Evolutionary conservation across 1,140 invertebrate genomes (phyloP).

Genomic region (Acyrthosiphon pisum): DNA sequence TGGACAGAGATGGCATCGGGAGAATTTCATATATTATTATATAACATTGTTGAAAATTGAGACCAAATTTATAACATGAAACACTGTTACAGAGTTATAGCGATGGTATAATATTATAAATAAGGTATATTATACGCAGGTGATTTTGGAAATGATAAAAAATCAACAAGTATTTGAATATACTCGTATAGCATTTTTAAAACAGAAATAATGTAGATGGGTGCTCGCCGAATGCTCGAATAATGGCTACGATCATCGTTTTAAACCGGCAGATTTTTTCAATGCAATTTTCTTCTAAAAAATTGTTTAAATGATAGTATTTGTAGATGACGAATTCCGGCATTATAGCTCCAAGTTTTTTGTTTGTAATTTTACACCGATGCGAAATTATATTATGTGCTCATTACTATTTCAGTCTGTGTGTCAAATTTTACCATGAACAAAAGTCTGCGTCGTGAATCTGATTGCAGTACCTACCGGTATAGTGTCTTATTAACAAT

Average conservation of each 20-base stretch:
- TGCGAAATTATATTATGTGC: neutral
- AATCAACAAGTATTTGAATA: neutral
- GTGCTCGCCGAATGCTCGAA: neutral
- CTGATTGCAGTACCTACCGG: neutral
- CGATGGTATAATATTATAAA: too few relatives aligned
- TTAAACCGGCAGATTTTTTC: neutral
- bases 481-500: neutral
- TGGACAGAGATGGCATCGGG: too few relatives aligned
- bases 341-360: neutral
- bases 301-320: neutral
- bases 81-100: neutral
- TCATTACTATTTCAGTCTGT: neutral
- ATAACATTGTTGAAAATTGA: slow-evolving; percentile 10
- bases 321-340: neutral
- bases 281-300: neutral
- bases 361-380: neutral
- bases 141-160: neutral
- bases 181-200: neutral
- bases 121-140: neutral
- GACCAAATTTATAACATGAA: neutral
- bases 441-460: neutral
- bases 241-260: neutral
- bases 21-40: neutral
- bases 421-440: neutral
- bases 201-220: neutral